Evolutionary conservation across 1,140 invertebrate species (phyloP).

Genomic region (Myzus persicae): DNA sequence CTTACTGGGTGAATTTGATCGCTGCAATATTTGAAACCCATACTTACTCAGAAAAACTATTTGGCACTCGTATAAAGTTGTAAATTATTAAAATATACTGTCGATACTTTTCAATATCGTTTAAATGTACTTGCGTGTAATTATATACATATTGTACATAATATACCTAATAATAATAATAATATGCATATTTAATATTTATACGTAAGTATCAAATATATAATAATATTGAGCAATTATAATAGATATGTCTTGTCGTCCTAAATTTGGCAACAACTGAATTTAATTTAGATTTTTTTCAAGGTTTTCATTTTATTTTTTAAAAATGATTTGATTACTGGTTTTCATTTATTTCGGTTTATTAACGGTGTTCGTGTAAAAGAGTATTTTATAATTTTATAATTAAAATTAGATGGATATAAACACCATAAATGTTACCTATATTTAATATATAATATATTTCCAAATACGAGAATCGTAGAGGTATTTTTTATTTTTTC

Average conservation of each 20-base stretch:
- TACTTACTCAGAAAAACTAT: background rate
- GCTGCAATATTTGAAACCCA: background rate
- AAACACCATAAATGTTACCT: too few species aligned
- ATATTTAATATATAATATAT: too few species aligned
- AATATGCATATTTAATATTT: background rate
- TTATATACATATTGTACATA: too few species aligned
- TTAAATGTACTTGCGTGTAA: background rate
- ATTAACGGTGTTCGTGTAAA: background rate
- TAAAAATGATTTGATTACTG: background rate
- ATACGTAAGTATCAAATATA: background rate
- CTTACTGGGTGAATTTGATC: background rate
- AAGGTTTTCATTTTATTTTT: background rate
- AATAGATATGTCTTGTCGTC: background rate
- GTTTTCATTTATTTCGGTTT: background rate
- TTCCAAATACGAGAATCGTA: background rate
- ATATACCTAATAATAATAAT: background rate
- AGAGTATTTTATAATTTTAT: background rate
- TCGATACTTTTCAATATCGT: too few species aligned
- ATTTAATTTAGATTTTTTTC: background rate
- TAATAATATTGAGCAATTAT: slow-evolving; percentile 13
- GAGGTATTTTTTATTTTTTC: background rate
- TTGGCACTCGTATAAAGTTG: background rate
- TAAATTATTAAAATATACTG: background rate
- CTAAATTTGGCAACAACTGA: background rate
- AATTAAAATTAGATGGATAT: background rate